A percentile compares a stretch with the other conserved stretches of the same genome.
phyloP scores from a whole-genome alignment of 2,113 vertebrate species.

The Paramormyrops kingsleyae region DNA sequence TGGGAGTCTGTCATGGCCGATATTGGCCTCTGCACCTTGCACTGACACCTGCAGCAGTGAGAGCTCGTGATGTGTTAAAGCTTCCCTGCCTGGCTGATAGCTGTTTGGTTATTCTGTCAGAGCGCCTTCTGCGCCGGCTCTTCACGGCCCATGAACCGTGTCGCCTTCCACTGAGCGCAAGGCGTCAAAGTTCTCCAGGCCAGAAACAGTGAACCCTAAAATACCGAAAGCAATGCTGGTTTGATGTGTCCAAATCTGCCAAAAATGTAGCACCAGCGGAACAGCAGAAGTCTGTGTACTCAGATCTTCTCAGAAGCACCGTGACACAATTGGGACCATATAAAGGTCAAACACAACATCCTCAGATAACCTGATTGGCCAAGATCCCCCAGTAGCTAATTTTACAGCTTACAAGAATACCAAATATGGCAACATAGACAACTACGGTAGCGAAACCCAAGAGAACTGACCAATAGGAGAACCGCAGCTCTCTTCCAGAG shows the following conservation, averaged over 20 bases:
- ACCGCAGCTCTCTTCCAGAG: background rate
- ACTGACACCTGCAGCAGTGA: background rate
- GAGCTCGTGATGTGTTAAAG: background rate
- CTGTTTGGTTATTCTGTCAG: background rate
- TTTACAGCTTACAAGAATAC: background rate
- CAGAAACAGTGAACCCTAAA: background rate
- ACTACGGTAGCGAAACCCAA: background rate
- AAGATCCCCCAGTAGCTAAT: background rate
- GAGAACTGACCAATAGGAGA: background rate
- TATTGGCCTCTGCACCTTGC: background rate
- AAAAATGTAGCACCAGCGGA: background rate
- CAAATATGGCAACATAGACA: background rate
- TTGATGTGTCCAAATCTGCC: background rate
- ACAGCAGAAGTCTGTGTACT: background rate
- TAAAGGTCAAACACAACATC: background rate
- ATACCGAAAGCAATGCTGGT: background rate
- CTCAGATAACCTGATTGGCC: background rate
- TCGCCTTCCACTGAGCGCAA: background rate
- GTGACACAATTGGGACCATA: background rate
- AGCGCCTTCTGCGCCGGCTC: background rate
- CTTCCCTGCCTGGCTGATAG: background rate
- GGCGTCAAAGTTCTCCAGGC: background rate
- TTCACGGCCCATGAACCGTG: background rate
- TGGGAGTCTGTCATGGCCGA: background rate
- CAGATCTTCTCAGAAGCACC: slow-evolving; percentile 9